phyloP scores from a whole-genome alignment of 2,888 invertebrate genomes.

The Oligia fasciuncula region DNA sequence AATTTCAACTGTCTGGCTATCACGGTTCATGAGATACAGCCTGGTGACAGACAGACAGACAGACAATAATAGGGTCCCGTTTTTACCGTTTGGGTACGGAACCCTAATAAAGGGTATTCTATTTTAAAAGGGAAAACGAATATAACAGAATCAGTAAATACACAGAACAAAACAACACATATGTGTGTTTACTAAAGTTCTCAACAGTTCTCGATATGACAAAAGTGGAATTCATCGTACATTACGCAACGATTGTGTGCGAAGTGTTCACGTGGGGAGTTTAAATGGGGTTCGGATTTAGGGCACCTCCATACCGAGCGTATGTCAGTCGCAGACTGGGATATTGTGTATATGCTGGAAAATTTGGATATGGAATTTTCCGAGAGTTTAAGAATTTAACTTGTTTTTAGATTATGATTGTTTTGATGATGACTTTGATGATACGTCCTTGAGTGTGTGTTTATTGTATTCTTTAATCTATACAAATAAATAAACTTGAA shows the following conservation, averaged over 20 bases:
- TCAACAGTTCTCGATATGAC: constrained; percentile 11
- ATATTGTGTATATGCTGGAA: not conserved
- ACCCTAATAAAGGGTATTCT: not conserved
- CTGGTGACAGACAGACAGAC: no score
- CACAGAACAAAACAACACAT: not conserved
- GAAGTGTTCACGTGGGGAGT: constrained; percentile 17
- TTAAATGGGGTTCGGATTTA: constrained; percentile 18
- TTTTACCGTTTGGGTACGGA: no score
- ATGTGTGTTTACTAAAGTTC: constrained; percentile 12
- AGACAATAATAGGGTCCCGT: no score
- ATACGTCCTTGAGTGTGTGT: not conserved
- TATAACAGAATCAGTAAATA: not conserved
- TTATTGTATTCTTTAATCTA: no score
- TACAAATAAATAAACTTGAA: no score
- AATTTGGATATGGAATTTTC: not conserved
- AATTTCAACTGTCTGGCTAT: no score
- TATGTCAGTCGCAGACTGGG: constrained; percentile 3
- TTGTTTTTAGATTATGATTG: not conserved
- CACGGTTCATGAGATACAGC: no score
- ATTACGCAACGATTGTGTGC: constrained; percentile 30
- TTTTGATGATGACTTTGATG: not conserved
- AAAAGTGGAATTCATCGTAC: constrained; percentile 19
- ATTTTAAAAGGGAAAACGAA: not conserved
- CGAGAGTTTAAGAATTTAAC: not conserved
- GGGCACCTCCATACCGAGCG: constrained; percentile 14